These are phyloP conservation scores for Gymnogyps californianus DNA, from an alignment of 2,113 vertebrate species.

Conservation along the genomic window DNA sequence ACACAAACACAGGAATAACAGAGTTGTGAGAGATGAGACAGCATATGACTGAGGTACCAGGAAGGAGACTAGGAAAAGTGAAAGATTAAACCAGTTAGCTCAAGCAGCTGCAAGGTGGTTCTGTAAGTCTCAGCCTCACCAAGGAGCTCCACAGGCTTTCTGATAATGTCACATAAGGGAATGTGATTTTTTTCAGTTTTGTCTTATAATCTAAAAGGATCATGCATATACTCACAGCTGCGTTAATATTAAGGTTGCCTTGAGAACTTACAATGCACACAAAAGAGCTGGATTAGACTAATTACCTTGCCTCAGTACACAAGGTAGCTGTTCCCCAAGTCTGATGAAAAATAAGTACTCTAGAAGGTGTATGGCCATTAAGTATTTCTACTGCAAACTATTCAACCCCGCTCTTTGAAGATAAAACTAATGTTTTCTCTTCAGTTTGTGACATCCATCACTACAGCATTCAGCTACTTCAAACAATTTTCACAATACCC, in stretches of 20 bases:
- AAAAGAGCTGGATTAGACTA: constrained; percentile 7
- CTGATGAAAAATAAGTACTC: constrained; percentile 2
- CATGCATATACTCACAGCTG: background rate
- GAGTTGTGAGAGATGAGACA: background rate
- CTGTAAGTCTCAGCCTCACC: background rate
- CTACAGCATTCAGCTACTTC: constrained; percentile 19
- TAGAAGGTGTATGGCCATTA: background rate
- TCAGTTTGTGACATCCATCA: constrained; percentile 5
- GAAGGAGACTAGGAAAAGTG: background rate
- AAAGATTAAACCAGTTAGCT: background rate
- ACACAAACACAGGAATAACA: background rate
- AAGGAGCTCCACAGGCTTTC: background rate
- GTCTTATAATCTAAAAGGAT: background rate
- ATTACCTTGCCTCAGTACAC: background rate
- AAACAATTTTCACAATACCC: constrained; percentile 16
- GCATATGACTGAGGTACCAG: background rate
- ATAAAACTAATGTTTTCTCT: constrained; percentile 10
- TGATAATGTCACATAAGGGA: background rate
- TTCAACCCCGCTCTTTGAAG: background rate
- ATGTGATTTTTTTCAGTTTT: background rate
- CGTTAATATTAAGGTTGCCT: constrained; percentile 4
- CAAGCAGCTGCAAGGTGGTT: background rate
- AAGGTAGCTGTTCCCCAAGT: background rate
- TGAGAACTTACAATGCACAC: background rate
- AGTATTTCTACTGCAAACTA: background rate